phyloP scores from a whole-genome alignment of 53 echinoderm and acorn worm genomes.

The Apostichopus leukothele region DNA sequence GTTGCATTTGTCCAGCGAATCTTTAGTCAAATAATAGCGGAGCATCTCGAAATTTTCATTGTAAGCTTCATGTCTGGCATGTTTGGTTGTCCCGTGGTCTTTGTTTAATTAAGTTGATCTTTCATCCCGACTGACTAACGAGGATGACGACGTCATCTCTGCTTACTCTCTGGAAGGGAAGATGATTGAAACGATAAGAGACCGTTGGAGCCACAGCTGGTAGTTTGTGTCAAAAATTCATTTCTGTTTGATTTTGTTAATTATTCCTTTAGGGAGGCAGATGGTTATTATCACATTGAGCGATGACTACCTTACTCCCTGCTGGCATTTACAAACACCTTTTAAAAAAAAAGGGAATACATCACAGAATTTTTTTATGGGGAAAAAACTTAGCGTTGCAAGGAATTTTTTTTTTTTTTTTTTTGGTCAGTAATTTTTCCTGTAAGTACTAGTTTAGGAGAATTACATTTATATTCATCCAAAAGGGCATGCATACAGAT shows the following conservation, averaged over 20 bases:
- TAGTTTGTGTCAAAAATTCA: slow-evolving; percentile 19
- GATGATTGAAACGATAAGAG: slow-evolving; percentile 35
- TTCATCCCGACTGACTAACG: not conserved
- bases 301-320: slow-evolving; percentile 14
- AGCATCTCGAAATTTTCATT: not conserved
- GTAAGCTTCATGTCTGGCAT: not conserved
- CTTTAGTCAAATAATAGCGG: not conserved
- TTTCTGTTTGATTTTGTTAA: slow-evolving; percentile 38
- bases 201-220: slow-evolving; percentile 26
- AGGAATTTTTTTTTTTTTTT: too few species aligned
- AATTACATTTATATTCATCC: too few species aligned
- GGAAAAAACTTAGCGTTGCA: too few species aligned
- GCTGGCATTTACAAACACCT: not conserved
- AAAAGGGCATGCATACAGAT: too few species aligned
- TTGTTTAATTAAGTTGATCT: not conserved
- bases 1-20: not conserved
- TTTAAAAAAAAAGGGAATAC: not conserved
- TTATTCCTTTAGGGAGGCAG: slow-evolving; percentile 16
- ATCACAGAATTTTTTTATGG: not conserved
- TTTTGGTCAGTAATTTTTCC: too few species aligned
- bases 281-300: slow-evolving; percentile 24
- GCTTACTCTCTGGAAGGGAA: not conserved
- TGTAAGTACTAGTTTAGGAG: too few species aligned
- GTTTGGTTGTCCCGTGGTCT: not conserved
- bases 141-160: not conserved